phyloP scores from a whole-genome alignment of 30 jellyfish, hydroid and myxozoan genomes.

The Chrysaora quinquecirrha region DNA sequence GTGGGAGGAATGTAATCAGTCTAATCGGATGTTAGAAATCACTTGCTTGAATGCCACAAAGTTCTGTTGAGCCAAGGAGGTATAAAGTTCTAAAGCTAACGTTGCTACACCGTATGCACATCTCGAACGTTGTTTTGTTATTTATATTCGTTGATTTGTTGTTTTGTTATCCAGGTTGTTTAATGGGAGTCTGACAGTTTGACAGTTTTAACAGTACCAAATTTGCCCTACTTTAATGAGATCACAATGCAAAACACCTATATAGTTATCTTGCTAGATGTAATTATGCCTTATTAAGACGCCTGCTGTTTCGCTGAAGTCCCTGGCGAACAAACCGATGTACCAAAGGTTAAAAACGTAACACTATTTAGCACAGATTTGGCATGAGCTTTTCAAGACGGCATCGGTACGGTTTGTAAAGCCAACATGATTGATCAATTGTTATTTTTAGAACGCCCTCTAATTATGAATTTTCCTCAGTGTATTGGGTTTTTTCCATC shows the following conservation, averaged over 20 bases:
- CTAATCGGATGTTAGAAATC: background rate
- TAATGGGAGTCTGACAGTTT: background rate
- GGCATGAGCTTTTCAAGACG: background rate
- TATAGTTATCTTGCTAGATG: background rate
- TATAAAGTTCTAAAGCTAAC: background rate
- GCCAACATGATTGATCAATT: background rate
- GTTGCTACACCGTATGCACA: background rate
- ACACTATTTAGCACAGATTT: background rate
- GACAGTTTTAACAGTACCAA: background rate
- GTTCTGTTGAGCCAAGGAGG: background rate
- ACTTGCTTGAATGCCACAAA: conserved; percentile 1
- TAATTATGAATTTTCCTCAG: background rate
- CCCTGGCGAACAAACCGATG: background rate
- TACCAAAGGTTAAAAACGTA: background rate
- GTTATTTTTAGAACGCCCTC: background rate
- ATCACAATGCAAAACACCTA: background rate
- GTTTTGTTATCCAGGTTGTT: no score
- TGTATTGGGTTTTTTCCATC: background rate
- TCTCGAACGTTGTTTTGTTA: conserved; percentile 1
- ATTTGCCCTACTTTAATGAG: background rate
- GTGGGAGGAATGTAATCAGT: no score
- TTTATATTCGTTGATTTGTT: background rate
- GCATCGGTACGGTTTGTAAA: background rate
- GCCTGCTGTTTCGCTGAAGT: background rate
- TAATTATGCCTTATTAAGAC: background rate